These are phyloP conservation scores for Aphaenogaster floridana DNA, from an alignment of 1,140 invertebrate genomes.

Conservation along the genomic window DNA sequence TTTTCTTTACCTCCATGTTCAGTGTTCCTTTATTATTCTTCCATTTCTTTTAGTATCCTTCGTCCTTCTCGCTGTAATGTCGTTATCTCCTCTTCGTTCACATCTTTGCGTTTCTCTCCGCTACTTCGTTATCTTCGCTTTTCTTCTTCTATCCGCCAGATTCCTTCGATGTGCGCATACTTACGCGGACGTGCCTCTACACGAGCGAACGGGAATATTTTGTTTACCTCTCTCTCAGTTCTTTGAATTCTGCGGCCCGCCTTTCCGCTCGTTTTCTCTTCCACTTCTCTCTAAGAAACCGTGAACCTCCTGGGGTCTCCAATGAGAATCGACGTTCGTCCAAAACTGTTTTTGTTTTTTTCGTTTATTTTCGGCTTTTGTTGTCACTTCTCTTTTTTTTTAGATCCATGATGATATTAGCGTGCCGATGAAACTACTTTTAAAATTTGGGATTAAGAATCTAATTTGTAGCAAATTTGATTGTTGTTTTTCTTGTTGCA, in stretches of 20 bases:
- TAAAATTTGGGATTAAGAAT: slow-evolving; percentile 12
- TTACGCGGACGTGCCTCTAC: slow-evolving; percentile 51
- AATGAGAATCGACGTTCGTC: neutral
- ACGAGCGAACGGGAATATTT: slow-evolving; percentile 82
- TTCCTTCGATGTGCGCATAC: slow-evolving; percentile 28
- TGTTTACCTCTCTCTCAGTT: slow-evolving; percentile 84
- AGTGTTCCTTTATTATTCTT: neutral
- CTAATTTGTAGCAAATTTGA: neutral
- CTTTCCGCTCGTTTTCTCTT: slow-evolving; percentile 47
- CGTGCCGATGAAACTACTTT: neutral
- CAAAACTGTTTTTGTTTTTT: slow-evolving; percentile 2
- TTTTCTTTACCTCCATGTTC: neutral
- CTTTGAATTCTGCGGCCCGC: slow-evolving; percentile 82
- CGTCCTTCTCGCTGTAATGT: slow-evolving; percentile 4
- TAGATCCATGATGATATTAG: neutral
- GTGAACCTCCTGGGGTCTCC: neutral
- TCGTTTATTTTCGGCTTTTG: neutral
- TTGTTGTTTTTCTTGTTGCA: neutral
- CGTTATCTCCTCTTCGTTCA: neutral
- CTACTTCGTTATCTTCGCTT: slow-evolving; percentile 43
- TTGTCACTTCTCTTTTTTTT: neutral
- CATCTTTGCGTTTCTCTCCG: slow-evolving; percentile 14
- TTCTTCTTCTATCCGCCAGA: neutral
- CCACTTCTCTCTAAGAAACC: slow-evolving; percentile 24
- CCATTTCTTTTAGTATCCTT: neutral